Base-by-base conservation (phyloP, 2,797 vertebrate genomes). In the Microhierax caerulescens region DNA sequence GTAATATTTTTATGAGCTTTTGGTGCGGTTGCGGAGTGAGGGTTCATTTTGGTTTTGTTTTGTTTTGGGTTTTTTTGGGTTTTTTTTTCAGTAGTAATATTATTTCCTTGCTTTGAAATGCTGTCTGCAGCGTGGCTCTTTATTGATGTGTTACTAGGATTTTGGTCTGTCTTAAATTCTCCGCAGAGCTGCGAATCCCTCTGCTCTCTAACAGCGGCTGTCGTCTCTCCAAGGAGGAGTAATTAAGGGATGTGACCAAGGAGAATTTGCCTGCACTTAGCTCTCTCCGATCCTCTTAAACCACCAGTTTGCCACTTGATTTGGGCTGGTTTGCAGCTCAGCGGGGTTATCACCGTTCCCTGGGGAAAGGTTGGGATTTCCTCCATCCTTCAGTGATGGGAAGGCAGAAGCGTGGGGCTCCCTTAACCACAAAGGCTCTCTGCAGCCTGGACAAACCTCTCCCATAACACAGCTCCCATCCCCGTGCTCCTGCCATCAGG, bases 1-100 rank as follows among this genome's bases (percentile, higher is more conserved):
- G 72, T 64, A 37, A 24, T 79, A 13, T 92, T 97, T 96, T 96
- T 85, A 93, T 97, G 86, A 94, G 91, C 91, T 94, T 75, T 90
- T 17, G 22, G 32, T 59, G 83, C 0, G 3, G 41, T 61, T 84
- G 79, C 7, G 2, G 56, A 65, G 56, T 16, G 7, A 18, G 2
- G 17, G 39, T 39, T 39, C 14, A 13, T 39, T 39, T 39, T 39
- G n/a, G n/a, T n/a, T 13, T 39, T 53, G 28, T 32, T 47, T 30
- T 17, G 25, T 50, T 8, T 21, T 10, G 1, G 45, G 43, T 45
- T 22, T 21, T 23, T 27, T 22, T n/a, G n/a, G n/a, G n/a, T n/a
- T 24, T 21, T 54, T 51, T 75, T 82, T 56, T 2, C 54, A 17
- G 78, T 27, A 68, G 43, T 92, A 88, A 79, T 76, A 48, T 85